Percentiles rank a stretch among this genome's conserved stretches.
phyloP scores from a whole-genome alignment of 1,140 invertebrate species.

The Drosophila miranda region DNA sequence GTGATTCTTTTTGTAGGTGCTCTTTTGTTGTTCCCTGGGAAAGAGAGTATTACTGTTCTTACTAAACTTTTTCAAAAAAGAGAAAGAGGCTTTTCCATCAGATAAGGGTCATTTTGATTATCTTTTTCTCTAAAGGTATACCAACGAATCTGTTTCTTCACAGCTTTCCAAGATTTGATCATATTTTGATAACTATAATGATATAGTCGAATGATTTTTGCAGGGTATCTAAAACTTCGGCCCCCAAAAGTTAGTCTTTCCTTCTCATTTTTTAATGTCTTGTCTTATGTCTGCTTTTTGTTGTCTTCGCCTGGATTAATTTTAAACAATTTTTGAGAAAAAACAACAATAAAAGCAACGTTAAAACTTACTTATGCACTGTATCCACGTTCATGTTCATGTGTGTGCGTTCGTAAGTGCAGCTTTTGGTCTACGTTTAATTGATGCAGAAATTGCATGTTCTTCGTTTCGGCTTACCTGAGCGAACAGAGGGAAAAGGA shows the following conservation, averaged over 20 bases:
- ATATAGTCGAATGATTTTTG: too few relatives aligned
- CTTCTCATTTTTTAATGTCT: constrained; percentile 63
- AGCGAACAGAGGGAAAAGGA: constrained; percentile 13
- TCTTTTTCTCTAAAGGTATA: too few relatives aligned
- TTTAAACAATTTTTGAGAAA: constrained; percentile 70
- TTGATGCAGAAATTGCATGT: constrained; percentile 79
- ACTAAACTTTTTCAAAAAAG: too few relatives aligned
- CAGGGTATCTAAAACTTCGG: too few relatives aligned
- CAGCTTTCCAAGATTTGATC: too few relatives aligned
- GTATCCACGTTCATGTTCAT: constrained; percentile 16
- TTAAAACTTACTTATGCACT: constrained; percentile 70
- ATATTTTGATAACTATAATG: too few relatives aligned
- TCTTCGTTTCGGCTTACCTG: constrained; percentile 17
- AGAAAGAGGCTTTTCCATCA: too few relatives aligned
- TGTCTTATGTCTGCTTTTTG: constrained; percentile 32
- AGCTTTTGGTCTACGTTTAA: constrained; percentile 56
- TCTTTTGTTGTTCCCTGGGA: background rate
- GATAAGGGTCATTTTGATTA: too few relatives aligned
- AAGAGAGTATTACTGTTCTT: too few relatives aligned
- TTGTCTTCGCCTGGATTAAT: constrained; percentile 65
- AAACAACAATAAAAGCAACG: constrained; percentile 18
- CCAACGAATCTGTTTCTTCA: too few relatives aligned
- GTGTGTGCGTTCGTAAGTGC: constrained; percentile 22
- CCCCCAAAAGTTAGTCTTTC: background rate
- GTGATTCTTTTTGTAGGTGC: constrained; percentile 45